Evolutionary conservation across 2,888 invertebrate species (phyloP).

Genomic region (Cantharis nigra): DNA sequence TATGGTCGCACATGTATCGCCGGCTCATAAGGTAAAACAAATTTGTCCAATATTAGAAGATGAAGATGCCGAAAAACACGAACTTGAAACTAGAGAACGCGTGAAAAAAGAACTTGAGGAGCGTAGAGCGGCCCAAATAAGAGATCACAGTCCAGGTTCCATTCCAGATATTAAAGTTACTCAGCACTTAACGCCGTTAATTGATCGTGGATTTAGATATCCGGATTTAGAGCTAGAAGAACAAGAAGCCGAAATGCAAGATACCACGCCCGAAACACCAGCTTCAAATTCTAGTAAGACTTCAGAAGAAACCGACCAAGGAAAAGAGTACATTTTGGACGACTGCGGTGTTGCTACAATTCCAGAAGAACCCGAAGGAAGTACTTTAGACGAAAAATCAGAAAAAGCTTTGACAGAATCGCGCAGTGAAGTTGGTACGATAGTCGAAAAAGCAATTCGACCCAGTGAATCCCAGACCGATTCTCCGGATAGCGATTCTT

Average conservation of each 20-base stretch:
- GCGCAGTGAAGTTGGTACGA: conserved; percentile 61
- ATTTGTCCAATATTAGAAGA: conserved; percentile 58
- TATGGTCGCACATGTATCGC: conserved; percentile 57
- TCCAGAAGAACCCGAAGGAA: conserved; percentile 61
- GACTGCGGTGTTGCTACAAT: conserved; percentile 60
- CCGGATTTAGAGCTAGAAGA: conserved; percentile 58
- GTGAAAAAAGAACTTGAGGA: conserved; percentile 53
- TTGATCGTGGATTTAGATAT: conserved; percentile 55
- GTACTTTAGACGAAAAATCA: conserved; percentile 49
- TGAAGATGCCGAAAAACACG: conserved; percentile 59
- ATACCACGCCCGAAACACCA: conserved; percentile 65
- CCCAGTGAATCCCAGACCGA: conserved; percentile 57
- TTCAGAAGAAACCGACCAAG: conserved; percentile 68
- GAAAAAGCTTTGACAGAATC: conserved; percentile 52
- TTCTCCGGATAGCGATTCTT: conserved; percentile 82
- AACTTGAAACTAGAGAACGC: conserved; percentile 56
- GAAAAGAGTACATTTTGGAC: conserved; percentile 65
- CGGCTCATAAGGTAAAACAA: conserved; percentile 55
- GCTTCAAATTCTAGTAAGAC: conserved; percentile 67
- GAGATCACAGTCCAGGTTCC: conserved; percentile 65
- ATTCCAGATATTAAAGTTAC: conserved; percentile 68
- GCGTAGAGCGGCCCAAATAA: conserved; percentile 54
- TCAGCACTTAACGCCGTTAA: conserved; percentile 61
- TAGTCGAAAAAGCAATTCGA: conserved; percentile 64
- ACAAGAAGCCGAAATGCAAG: conserved; percentile 49